Conservation (phyloP, 2,888 invertebrate species). For the Eurytoma adleriae region DNA sequence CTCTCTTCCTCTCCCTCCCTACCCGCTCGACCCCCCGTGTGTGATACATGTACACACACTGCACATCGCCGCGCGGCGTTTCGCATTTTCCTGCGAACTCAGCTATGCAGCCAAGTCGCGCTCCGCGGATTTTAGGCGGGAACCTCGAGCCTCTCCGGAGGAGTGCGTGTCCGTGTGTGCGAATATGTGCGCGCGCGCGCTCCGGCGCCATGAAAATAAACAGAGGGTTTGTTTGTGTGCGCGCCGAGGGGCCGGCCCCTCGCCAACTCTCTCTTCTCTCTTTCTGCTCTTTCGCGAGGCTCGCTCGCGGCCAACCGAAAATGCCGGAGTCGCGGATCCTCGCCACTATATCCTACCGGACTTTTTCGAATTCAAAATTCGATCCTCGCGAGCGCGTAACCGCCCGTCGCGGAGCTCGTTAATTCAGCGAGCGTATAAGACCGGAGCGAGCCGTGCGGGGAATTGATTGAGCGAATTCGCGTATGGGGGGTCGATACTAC, state of each 20-base stretch:
- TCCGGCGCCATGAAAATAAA: constrained; percentile 22
- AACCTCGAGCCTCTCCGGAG: neutral
- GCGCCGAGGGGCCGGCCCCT: neutral
- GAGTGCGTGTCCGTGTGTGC: neutral
- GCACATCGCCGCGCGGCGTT: neutral
- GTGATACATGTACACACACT: too few species aligned
- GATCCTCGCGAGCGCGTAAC: too few species aligned
- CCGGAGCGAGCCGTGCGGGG: too few species aligned
- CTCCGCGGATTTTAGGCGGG: constrained; percentile 49
- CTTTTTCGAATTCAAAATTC: too few species aligned
- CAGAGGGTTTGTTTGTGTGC: neutral
- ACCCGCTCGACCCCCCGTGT: neutral
- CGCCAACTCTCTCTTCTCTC: too few species aligned
- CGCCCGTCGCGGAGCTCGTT: too few species aligned
- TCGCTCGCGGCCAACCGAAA: neutral
- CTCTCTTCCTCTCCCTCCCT: neutral
- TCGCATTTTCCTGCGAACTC: constrained; percentile 1
- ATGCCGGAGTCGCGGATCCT: neutral
- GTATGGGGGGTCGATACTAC: too few species aligned
- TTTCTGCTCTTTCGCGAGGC: neutral
- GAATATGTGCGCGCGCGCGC: neutral
- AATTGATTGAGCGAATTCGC: too few species aligned
- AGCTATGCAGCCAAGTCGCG: neutral
- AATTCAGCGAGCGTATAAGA: too few species aligned
- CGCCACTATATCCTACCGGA: neutral